A percentile compares a stretch with the other conserved stretches of the same genome.
Conservation (phyloP, 2,113 vertebrate species). For the Agapornis roseicollis region DNA sequence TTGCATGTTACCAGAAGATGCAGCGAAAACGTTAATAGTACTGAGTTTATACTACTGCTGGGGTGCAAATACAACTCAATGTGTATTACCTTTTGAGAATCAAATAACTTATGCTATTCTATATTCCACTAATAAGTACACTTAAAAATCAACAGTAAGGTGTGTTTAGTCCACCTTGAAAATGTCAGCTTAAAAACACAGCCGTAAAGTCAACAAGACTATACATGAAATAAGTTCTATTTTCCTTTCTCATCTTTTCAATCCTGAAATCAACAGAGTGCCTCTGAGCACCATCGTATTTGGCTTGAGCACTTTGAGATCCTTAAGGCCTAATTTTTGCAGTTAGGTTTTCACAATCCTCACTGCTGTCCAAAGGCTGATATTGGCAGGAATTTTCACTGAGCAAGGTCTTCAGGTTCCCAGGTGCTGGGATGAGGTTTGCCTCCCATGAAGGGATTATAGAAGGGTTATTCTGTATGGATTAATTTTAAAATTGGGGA, state of each 20-base stretch:
- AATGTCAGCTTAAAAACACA: slow-evolving; percentile 23
- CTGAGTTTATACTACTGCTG: background rate
- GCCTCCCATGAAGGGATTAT: background rate
- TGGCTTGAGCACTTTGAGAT: background rate
- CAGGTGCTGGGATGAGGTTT: background rate
- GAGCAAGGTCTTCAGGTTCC: background rate
- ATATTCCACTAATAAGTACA: background rate
- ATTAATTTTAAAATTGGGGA: background rate
- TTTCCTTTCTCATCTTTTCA: slow-evolving; percentile 35
- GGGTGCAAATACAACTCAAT: background rate
- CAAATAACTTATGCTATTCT: background rate
- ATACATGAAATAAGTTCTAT: background rate
- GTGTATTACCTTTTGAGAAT: background rate
- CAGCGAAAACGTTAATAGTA: background rate
- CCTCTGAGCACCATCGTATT: background rate
- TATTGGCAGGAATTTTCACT: background rate
- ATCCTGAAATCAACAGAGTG: slow-evolving; percentile 17
- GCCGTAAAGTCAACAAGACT: slow-evolving; percentile 27
- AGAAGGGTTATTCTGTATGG: background rate
- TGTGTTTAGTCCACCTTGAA: slow-evolving; percentile 28
- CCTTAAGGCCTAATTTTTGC: background rate
- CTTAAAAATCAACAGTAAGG: background rate
- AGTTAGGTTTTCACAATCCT: background rate
- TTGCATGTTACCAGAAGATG: background rate
- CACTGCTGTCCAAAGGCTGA: background rate